Evolutionary conservation across 2,888 invertebrate species (phyloP).

Genomic region (Mythimna lalbum): DNA sequence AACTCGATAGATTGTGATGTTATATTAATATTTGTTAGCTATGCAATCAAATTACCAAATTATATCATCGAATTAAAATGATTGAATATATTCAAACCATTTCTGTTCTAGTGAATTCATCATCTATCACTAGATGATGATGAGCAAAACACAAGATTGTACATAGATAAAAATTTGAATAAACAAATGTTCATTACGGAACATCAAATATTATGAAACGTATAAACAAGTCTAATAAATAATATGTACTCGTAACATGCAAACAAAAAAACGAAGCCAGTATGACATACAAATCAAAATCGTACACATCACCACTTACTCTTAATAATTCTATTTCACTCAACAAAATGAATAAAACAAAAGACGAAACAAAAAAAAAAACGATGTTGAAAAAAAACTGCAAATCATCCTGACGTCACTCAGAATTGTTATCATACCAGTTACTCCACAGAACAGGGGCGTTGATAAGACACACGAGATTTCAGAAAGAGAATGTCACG

Average conservation of each 20-base stretch:
- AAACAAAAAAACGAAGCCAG: too few relatives aligned
- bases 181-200: too few relatives aligned
- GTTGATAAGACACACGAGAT: background rate
- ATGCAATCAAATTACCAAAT: background rate
- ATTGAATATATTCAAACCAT: background rate
- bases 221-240: too few relatives aligned
- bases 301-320: too few relatives aligned
- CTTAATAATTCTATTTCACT: background rate
- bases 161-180: too few relatives aligned
- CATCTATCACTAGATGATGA: too few relatives aligned
- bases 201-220: background rate
- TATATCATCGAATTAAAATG: background rate
- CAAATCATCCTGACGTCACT: conserved; percentile 41
- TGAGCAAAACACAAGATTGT: background rate
- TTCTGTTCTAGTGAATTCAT: too few relatives aligned
- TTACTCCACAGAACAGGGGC: background rate
- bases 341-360: conserved; percentile 21
- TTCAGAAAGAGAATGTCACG: background rate
- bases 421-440: conserved; percentile 4
- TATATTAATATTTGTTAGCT: conserved; percentile 2
- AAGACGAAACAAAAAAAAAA: background rate
- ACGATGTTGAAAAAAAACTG: conserved; percentile 14
- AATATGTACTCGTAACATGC: too few relatives aligned
- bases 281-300: too few relatives aligned
- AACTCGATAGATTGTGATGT: background rate